A percentile compares a stretch with the other conserved stretches of the same genome.
phyloP scores from a whole-genome alignment of 2,888 invertebrate species.

The Lasioglossum villosulum region DNA sequence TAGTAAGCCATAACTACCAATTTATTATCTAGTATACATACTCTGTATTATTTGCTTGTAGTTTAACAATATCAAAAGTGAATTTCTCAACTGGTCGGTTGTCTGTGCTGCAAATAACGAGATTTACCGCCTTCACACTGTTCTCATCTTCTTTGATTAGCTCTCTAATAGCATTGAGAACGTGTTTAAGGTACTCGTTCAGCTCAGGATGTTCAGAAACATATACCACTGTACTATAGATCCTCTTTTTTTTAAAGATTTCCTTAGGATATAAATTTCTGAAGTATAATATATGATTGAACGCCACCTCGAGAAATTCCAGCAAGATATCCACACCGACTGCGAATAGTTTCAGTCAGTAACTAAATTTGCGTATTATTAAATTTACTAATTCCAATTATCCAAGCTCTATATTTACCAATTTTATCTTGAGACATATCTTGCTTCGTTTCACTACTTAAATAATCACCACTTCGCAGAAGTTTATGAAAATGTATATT shows the following conservation, averaged over 20 bases:
- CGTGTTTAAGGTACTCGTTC: constrained; percentile 85
- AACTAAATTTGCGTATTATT: background rate
- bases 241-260: constrained; percentile 87
- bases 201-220: constrained; percentile 88
- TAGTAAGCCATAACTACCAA: background rate
- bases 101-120: constrained; percentile 85
- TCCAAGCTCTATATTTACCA: constrained; percentile 57
- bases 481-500: background rate
- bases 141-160: constrained; percentile 85
- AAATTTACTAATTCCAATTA: background rate
- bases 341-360: constrained; percentile 54
- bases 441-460: background rate
- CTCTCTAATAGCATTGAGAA: constrained; percentile 74
- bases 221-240: constrained; percentile 88
- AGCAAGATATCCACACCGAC: constrained; percentile 87
- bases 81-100: constrained; percentile 84
- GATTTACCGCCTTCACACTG: constrained; percentile 85
- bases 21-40: constrained; percentile 65
- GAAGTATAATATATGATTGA: constrained; percentile 88
- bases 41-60: constrained; percentile 74
- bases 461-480: background rate
- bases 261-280: constrained; percentile 88
- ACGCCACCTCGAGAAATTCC: constrained; percentile 89
- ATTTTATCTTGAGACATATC: constrained; percentile 72
- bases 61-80: constrained; percentile 83